phyloP scores from a whole-genome alignment of 2,113 vertebrate species.

The Lathamus discolor region DNA sequence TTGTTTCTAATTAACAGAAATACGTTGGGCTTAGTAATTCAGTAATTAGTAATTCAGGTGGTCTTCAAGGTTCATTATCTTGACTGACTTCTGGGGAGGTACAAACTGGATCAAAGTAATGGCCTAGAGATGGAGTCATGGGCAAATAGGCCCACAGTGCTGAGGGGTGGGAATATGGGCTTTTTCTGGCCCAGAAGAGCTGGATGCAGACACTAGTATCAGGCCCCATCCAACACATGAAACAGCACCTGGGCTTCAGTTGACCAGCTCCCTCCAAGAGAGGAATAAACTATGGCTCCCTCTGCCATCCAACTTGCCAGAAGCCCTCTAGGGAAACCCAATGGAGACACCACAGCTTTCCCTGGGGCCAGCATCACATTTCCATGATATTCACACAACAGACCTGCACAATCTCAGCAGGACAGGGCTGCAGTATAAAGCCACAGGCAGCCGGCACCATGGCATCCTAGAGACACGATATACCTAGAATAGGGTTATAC shows the following conservation, averaged over 20 bases:
- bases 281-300: neutral
- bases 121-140: accelerated
- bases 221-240: neutral
- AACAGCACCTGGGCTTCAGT: neutral
- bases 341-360: neutral
- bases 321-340: neutral
- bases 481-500: neutral
- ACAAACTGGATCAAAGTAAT: neutral
- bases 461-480: neutral
- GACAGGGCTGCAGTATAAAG: neutral
- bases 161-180: neutral
- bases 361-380: accelerated
- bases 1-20: neutral
- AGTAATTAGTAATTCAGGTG: neutral
- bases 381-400: neutral
- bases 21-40: neutral
- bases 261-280: neutral
- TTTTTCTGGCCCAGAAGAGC: neutral
- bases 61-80: neutral
- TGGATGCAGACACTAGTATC: neutral
- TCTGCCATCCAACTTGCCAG: neutral
- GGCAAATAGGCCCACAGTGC: neutral
- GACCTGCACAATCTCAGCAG: neutral
- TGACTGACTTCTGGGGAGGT: neutral
- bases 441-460: neutral